These are phyloP conservation scores for Paracanthobrama guichenoti DNA, from an alignment of 2,113 vertebrate species.

Conservation along the genomic window DNA sequence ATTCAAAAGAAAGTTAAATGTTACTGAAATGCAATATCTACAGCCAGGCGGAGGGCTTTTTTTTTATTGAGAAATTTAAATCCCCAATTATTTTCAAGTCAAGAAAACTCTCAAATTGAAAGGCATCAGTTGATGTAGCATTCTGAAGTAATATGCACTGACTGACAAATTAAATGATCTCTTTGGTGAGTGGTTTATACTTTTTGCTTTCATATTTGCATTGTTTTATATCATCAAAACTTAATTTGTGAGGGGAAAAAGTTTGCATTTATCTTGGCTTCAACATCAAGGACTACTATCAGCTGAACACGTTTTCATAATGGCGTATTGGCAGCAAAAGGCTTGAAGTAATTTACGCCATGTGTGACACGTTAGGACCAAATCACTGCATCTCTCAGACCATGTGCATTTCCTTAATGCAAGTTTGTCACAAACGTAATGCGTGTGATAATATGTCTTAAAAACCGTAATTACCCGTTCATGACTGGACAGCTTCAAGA, in stretches of 20 bases:
- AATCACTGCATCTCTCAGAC: slow-evolving; percentile 61
- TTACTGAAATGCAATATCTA: slow-evolving; percentile 32
- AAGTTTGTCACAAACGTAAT: slow-evolving; percentile 33
- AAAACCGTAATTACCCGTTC: slow-evolving; percentile 70
- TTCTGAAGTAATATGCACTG: slow-evolving; percentile 37
- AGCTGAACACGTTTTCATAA: slow-evolving; percentile 63
- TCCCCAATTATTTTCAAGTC: background rate
- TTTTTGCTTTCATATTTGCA: background rate
- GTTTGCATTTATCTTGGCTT: slow-evolving; percentile 68
- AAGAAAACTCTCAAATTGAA: background rate
- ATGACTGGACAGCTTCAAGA: slow-evolving; percentile 67
- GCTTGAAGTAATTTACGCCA: slow-evolving; percentile 66
- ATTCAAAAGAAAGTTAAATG: slow-evolving; percentile 22
- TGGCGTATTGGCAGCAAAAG: slow-evolving; percentile 63
- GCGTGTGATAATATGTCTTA: slow-evolving; percentile 63
- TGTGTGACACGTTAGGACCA: slow-evolving; percentile 68
- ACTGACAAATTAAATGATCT: slow-evolving; percentile 11
- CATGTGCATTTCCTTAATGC: slow-evolving; percentile 45
- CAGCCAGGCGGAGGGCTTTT: background rate
- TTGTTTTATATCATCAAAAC: slow-evolving; percentile 40
- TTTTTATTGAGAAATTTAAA: background rate
- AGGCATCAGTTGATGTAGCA: background rate
- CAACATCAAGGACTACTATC: slow-evolving; percentile 62
- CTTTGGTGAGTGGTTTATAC: background rate
- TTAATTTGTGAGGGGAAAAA: slow-evolving; percentile 39